Conservation (phyloP, 2,888 invertebrate species). For the Ophion costatus region DNA sequence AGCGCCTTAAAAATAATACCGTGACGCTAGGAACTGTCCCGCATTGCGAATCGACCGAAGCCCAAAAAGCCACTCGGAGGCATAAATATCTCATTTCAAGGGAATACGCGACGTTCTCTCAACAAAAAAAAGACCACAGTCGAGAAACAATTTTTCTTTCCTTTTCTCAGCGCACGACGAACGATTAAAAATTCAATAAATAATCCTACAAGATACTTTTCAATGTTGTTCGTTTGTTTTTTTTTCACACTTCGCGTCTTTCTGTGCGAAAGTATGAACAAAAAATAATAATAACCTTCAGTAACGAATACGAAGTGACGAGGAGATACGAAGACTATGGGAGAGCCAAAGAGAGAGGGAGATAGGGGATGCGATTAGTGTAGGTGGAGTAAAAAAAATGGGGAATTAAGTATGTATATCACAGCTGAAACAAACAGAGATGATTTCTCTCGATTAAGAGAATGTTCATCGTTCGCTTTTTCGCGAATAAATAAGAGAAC, state of each 20-base stretch:
- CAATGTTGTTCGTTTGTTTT: not conserved
- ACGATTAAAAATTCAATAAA: constrained; percentile 10
- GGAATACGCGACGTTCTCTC: constrained; percentile 39
- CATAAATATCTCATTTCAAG: constrained; percentile 25
- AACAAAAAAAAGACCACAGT: constrained; percentile 1
- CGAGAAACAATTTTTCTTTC: not conserved
- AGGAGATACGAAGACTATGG: not conserved
- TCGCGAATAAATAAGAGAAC: constrained; percentile 56
- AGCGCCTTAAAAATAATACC: constrained; percentile 82
- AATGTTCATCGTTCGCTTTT: constrained; percentile 44
- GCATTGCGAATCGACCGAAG: constrained; percentile 72
- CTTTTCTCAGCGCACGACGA: constrained; percentile 10
- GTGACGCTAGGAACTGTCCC: constrained; percentile 82
- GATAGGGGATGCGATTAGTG: not conserved
- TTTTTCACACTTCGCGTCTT: not conserved
- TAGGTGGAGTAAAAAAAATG: constrained; percentile 7
- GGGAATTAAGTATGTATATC: constrained; percentile 65
- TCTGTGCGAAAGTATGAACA: not conserved
- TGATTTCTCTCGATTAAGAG: constrained; percentile 43
- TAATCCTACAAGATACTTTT: not conserved
- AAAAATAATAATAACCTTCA: constrained; percentile 10
- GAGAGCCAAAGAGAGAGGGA: not conserved
- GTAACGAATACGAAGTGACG: constrained; percentile 21
- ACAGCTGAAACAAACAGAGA: constrained; percentile 65
- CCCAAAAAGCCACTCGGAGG: constrained; percentile 42